Conservation (phyloP, 2,888 invertebrate species). For the Pammene fasciana region DNA sequence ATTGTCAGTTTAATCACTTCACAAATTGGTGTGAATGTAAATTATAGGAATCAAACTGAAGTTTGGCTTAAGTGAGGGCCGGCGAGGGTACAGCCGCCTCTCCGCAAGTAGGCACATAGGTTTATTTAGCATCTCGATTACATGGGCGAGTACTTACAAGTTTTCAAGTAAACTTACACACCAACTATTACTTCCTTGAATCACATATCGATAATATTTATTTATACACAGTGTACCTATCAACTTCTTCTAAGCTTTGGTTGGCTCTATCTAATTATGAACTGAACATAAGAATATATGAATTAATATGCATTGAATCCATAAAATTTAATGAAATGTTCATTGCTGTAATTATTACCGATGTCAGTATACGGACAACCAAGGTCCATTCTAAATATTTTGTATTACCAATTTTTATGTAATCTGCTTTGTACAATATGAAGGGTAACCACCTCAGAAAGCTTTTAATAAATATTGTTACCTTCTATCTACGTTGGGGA, state of each 20-base stretch:
- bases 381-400: slow-evolving; percentile 12
- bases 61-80: slow-evolving; percentile 17
- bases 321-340: no score
- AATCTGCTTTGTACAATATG: slow-evolving; percentile 34
- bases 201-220: neutral
- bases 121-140: neutral
- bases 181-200: neutral
- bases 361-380: no score
- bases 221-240: no score
- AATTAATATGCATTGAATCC: no score
- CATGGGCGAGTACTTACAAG: neutral
- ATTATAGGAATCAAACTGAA: slow-evolving; percentile 27
- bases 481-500: slow-evolving; percentile 51
- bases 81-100: neutral
- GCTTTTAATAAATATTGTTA: slow-evolving; percentile 66
- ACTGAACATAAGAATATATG: no score
- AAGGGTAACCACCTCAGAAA: slow-evolving; percentile 52
- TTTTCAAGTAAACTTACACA: neutral
- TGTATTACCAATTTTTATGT: slow-evolving; percentile 14
- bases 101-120: neutral
- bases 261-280: no score
- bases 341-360: no score
- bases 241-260: no score
- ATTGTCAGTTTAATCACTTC: slow-evolving; percentile 29
- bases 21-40: slow-evolving; percentile 28